Conservation (phyloP, 1,140 invertebrate species). For the Bombus superbus region DNA sequence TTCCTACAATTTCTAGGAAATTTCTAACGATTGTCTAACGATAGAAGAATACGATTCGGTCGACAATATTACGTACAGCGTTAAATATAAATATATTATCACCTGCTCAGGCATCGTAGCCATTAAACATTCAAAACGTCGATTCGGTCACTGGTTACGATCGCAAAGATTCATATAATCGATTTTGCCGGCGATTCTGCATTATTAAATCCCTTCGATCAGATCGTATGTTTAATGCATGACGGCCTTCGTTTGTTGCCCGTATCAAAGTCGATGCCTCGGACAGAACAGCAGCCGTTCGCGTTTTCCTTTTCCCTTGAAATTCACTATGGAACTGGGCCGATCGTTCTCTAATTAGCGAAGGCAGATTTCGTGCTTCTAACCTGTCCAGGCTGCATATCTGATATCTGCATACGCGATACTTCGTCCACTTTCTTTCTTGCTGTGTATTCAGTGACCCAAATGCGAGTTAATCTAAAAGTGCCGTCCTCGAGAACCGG, state of each 20-base stretch:
- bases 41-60: too few species aligned
- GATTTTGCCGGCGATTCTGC: conserved; percentile 10
- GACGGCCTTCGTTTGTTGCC: background rate
- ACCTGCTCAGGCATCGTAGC: background rate
- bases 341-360: conserved; percentile 33
- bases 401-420: background rate
- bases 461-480: conserved; percentile 30
- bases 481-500: background rate
- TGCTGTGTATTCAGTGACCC: conserved; percentile 6
- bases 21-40: too few species aligned
- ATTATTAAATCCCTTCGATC: conserved; percentile 51
- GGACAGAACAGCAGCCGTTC: too few species aligned
- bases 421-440: background rate
- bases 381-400: background rate
- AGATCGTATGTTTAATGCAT: conserved; percentile 40
- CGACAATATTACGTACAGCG: too few species aligned
- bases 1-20: too few species aligned
- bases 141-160: background rate
- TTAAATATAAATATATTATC: too few species aligned
- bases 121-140: background rate
- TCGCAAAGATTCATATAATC: conserved; percentile 5
- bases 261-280: conserved; percentile 18
- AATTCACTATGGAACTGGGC: conserved; percentile 12
- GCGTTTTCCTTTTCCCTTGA: background rate
- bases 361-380: background rate